Evolutionary conservation across 2,888 invertebrate species (phyloP).

Genomic region (Lasioglossum malachurum): DNA sequence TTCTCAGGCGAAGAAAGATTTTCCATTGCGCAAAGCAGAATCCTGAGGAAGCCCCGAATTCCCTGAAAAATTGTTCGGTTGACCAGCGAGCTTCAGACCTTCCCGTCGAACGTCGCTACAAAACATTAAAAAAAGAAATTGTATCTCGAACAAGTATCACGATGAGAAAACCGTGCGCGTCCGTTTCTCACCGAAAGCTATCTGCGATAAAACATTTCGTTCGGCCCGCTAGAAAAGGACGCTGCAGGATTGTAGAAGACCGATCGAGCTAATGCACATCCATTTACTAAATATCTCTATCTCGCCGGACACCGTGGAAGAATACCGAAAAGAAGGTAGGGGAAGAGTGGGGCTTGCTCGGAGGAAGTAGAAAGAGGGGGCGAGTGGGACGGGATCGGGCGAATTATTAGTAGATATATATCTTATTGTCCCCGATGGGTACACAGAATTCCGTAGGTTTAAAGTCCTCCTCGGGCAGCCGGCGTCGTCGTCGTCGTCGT

Average conservation of each 20-base stretch:
- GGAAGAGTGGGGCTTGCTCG: not conserved
- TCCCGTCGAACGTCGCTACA: too few relatives aligned
- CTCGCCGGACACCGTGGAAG: constrained; percentile 27
- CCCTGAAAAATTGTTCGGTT: too few relatives aligned
- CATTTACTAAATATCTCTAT: constrained; percentile 56
- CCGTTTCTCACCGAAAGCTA: not conserved
- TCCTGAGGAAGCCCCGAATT: too few relatives aligned
- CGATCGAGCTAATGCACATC: constrained; percentile 42
- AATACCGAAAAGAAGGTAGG: not conserved
- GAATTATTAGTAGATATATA: constrained; percentile 61
- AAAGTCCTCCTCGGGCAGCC: constrained; percentile 31
- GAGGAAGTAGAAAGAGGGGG: not conserved
- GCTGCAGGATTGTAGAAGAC: not conserved
- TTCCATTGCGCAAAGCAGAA: too few relatives aligned
- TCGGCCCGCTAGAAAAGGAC: not conserved
- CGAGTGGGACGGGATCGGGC: not conserved
- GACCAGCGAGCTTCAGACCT: too few relatives aligned
- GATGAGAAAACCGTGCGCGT: not conserved
- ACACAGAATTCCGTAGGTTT: constrained; percentile 62
- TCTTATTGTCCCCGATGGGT: constrained; percentile 73
- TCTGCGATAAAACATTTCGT: not conserved
- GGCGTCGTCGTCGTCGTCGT: constrained; percentile 40
- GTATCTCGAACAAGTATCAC: too few relatives aligned
- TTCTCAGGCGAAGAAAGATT: too few relatives aligned
- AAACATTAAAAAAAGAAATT: too few relatives aligned